Percentiles rank a stretch among this genome's conserved stretches.
Conservation (phyloP, 2,888 invertebrate genomes). For the Nasonia oneida region DNA sequence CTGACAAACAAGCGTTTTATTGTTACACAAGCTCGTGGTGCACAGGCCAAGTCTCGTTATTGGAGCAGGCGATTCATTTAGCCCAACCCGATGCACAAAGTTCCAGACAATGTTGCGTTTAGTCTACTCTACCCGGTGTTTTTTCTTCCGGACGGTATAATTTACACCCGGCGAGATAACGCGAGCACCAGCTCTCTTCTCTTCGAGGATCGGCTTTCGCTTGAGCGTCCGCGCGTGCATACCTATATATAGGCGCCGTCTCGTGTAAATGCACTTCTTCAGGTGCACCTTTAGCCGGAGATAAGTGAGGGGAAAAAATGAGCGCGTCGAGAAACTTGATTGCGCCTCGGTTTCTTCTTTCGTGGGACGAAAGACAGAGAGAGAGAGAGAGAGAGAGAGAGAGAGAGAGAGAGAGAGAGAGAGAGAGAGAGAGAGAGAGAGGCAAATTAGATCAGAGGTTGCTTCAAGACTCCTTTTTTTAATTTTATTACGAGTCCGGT, state of each 20-base stretch:
- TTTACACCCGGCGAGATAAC: slow-evolving; percentile 51
- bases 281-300: slow-evolving; percentile 21
- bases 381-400: neutral
- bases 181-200: slow-evolving; percentile 35
- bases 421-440: neutral
- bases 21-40: neutral
- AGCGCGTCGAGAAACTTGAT: slow-evolving; percentile 15
- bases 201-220: slow-evolving; percentile 38
- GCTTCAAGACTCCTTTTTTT: neutral
- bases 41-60: neutral
- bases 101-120: neutral
- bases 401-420: neutral
- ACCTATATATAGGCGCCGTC: neutral
- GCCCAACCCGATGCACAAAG: neutral
- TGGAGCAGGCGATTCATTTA: neutral
- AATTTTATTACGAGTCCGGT: neutral
- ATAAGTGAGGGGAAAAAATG: slow-evolving; percentile 8
- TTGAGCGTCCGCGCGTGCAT: neutral
- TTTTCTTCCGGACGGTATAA: slow-evolving; percentile 35
- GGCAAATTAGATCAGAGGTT: slow-evolving; percentile 7
- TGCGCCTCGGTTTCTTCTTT: slow-evolving; percentile 6
- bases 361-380: neutral
- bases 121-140: neutral
- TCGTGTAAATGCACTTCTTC: slow-evolving; percentile 27
- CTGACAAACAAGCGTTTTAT: slow-evolving; percentile 9